Percentiles rank a stretch among this genome's conserved stretches.
Evolutionary conservation across 2,888 invertebrate genomes (phyloP).

Genomic region (Sicus ferrugineus): DNA sequence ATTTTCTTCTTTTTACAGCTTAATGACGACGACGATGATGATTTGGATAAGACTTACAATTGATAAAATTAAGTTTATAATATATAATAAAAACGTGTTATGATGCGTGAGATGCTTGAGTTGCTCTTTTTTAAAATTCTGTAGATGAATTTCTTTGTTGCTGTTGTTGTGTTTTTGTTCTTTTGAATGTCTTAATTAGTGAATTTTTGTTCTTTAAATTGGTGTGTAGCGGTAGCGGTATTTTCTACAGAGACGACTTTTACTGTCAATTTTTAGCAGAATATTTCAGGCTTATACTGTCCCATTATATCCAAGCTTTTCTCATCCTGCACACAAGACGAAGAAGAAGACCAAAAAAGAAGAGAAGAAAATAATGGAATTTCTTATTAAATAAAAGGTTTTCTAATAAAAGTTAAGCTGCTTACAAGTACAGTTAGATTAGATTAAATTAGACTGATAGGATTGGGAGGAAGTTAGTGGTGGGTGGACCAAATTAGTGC

Average conservation of each 20-base stretch:
- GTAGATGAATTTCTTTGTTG: slow-evolving; percentile 34
- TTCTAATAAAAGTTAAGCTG: neutral
- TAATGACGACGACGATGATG: slow-evolving; percentile 27
- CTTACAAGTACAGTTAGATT: no score
- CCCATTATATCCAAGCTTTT: slow-evolving; percentile 80
- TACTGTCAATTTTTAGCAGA: slow-evolving; percentile 69
- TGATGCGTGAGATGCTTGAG: slow-evolving; percentile 45
- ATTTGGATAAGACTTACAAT: slow-evolving; percentile 25
- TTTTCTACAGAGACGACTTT: slow-evolving; percentile 38
- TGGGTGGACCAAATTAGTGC: no score
- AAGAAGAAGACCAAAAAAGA: slow-evolving; percentile 33
- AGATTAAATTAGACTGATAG: no score
- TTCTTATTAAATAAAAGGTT: slow-evolving; percentile 31
- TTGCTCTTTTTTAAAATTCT: slow-evolving; percentile 34
- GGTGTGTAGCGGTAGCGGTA: slow-evolving; percentile 12
- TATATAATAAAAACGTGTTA: slow-evolving; percentile 32
- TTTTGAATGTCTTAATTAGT: slow-evolving; percentile 1
- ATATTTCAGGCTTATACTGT: slow-evolving; percentile 82
- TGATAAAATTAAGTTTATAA: slow-evolving; percentile 25
- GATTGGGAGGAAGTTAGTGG: no score
- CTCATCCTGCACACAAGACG: slow-evolving; percentile 68
- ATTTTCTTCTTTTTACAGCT: slow-evolving; percentile 24
- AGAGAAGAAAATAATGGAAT: slow-evolving; percentile 37
- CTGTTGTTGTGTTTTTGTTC: slow-evolving; percentile 25
- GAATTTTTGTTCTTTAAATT: neutral